A percentile compares a stretch with the other conserved stretches of the same genome.
phyloP scores from a whole-genome alignment of 2,113 vertebrate species.

The Barbus barbus region DNA sequence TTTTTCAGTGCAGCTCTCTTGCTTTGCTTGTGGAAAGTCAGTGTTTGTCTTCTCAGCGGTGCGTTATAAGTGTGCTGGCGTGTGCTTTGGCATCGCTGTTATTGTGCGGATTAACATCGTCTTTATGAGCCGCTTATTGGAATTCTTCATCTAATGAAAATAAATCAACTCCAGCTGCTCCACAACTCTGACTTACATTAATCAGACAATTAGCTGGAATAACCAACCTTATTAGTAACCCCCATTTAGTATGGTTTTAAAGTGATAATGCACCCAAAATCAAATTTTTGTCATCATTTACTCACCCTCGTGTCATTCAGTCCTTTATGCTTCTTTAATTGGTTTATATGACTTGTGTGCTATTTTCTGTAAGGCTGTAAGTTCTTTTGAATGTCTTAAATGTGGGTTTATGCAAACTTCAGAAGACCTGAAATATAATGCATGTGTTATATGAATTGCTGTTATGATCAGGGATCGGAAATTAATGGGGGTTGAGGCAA shows the following conservation, averaged over 20 bases:
- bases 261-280: neutral
- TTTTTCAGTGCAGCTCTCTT: neutral
- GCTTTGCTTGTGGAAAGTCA: neutral
- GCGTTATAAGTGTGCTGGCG: slow-evolving; percentile 52
- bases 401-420: neutral
- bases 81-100: slow-evolving; percentile 58
- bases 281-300: neutral
- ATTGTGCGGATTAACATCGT: slow-evolving; percentile 56
- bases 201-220: slow-evolving; percentile 41
- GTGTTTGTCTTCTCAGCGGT: neutral
- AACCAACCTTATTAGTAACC: neutral
- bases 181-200: slow-evolving; percentile 42
- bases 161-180: slow-evolving; percentile 55
- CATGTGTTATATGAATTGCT: neutral
- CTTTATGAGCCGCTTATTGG: slow-evolving; percentile 55
- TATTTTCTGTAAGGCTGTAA: neutral
- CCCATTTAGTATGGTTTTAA: neutral
- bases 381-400: neutral
- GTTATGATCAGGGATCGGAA: neutral
- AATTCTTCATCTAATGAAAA: slow-evolving; percentile 60
- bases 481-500: neutral
- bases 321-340: neutral
- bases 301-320: neutral
- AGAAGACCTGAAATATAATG: too few species aligned
- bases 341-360: neutral